Conservation (phyloP, 2,113 vertebrate species). For the Callaeas wilsoni region DNA sequence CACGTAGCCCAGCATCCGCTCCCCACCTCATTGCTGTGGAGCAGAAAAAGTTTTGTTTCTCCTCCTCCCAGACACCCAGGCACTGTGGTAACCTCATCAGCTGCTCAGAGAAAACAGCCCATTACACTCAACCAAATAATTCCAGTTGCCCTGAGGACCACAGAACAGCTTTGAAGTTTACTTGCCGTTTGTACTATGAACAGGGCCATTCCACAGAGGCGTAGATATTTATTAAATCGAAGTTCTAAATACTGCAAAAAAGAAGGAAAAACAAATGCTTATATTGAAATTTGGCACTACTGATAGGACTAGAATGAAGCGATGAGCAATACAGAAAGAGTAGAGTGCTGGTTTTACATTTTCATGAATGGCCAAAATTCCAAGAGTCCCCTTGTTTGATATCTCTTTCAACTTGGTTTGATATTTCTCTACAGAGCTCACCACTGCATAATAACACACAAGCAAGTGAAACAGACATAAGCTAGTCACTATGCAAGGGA, state of each 20-base stretch:
- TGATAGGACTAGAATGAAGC: background rate
- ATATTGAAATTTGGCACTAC: background rate
- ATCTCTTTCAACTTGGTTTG: background rate
- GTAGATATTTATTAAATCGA: constrained; percentile 82
- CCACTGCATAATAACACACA: background rate
- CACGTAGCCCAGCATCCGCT: background rate
- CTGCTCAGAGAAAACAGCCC: background rate
- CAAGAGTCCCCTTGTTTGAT: background rate
- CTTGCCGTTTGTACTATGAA: constrained; percentile 89
- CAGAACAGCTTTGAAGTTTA: background rate
- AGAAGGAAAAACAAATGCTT: background rate
- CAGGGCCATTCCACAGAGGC: constrained; percentile 79
- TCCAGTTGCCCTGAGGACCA: accelerated
- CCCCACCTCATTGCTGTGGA: background rate
- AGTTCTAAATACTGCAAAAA: constrained; percentile 85
- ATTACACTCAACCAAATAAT: background rate
- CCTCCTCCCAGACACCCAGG: background rate
- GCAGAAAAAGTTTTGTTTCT: background rate
- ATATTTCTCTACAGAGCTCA: background rate
- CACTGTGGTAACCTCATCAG: background rate
- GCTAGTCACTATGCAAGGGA: accelerated
- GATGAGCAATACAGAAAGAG: background rate
- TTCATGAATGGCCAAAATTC: background rate
- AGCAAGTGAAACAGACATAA: background rate
- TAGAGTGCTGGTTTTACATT: background rate